Evolutionary conservation across 2,797 vertebrate species (phyloP).

Genomic region (Enteromius trimaculatus): DNA sequence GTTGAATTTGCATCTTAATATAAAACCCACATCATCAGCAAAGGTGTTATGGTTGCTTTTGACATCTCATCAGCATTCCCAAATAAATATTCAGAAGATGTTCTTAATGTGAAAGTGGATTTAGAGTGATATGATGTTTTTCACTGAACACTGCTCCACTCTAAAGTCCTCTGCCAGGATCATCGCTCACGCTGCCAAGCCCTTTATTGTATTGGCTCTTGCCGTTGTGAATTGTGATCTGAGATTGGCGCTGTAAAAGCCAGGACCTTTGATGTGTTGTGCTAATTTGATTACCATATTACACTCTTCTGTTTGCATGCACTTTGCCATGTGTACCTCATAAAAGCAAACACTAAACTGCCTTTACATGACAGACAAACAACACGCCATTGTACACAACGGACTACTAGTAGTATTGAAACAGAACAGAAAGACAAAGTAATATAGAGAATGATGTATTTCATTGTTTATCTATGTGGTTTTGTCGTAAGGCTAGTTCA

Average conservation of each 20-base stretch:
- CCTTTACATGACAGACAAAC: slow-evolving; percentile 52
- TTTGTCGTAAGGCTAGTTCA: neutral
- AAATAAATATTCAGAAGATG: slow-evolving; percentile 45
- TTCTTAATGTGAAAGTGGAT: slow-evolving; percentile 44
- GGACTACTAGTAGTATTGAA: slow-evolving; percentile 42
- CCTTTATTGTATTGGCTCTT: slow-evolving; percentile 80
- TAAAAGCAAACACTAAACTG: slow-evolving; percentile 66
- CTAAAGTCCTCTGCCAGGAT: slow-evolving; percentile 76
- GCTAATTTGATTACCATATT: slow-evolving; percentile 90
- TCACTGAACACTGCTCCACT: slow-evolving; percentile 48
- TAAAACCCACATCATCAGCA: slow-evolving; percentile 28
- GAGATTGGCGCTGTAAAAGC: slow-evolving; percentile 80
- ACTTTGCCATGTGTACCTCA: slow-evolving; percentile 87
- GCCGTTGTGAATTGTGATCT: slow-evolving; percentile 82
- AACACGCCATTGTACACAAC: slow-evolving; percentile 38
- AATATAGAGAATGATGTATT: slow-evolving; percentile 1
- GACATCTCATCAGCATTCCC: slow-evolving; percentile 41
- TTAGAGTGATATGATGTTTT: slow-evolving; percentile 53
- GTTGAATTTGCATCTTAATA: slow-evolving; percentile 31
- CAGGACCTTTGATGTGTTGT: slow-evolving; percentile 84
- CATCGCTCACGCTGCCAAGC: slow-evolving; percentile 77
- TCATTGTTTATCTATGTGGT: neutral
- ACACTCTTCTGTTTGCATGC: slow-evolving; percentile 87
- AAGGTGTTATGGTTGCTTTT: slow-evolving; percentile 43
- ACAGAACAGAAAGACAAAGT: slow-evolving; percentile 16